Evolutionary conservation across 2,797 vertebrate species (phyloP), one percentile per base, ranked within the genome.

Genomic region (Notoglanidium macrostoma): DNA sequence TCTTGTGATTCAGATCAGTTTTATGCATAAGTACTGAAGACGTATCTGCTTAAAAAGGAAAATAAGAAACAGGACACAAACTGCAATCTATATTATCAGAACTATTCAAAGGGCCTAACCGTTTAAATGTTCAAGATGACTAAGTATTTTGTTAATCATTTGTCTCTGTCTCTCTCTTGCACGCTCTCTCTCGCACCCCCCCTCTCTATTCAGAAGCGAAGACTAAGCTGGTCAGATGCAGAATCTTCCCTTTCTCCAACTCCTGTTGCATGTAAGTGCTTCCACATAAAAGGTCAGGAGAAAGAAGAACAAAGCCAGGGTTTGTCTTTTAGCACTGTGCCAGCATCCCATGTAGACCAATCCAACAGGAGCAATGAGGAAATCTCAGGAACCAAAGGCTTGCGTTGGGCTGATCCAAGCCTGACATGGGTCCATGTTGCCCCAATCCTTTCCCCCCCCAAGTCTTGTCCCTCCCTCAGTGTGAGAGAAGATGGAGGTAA

Each of bases 391-490:
- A 92, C 91, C 93, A 93, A 91, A 89, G 87, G 79, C 19, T 92
- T 92, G 54, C 91, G 91, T n/a, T 94, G 92, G 93, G 95, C 96
- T 0, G 91, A 95, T 87, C 93, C 97, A 26, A 96, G 95, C 89
- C 92, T 96, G 83, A 96, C 97, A 0, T 97, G 96, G 97, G 95
- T 96, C 85, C 97, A 97, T n/a, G 92, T 95, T 0, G 91, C 95
- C 15, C 97, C 97, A 9, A 96, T 97, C 90, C 94, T 93, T 70
- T 96, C 96, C 82, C 96, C 96, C 0, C 89, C 94, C 2, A 95
- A 94, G 82, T 88, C 94, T 49, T 93, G 91, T 26, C 83, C 92
- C 4, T 87, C 92, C 1, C 92, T 93, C 0, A 54, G 92, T 81
- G 91, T 40, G 82, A 90, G 57, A 87, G 57, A 8, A 49, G 55